Evolutionary conservation across 2,113 vertebrate genomes (phyloP).

Genomic region (Hippocampus barbouri): DNA sequence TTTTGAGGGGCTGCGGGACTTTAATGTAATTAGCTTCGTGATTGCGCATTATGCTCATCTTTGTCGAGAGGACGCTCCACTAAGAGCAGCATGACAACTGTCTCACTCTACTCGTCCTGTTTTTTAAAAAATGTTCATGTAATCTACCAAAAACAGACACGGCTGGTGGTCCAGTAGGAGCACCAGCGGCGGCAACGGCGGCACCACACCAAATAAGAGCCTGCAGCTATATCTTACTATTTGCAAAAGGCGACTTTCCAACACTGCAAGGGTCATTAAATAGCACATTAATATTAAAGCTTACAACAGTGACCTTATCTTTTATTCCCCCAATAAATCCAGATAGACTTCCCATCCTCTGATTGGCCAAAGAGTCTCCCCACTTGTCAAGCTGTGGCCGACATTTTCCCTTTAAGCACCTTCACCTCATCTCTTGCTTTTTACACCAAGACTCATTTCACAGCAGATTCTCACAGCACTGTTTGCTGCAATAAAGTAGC

Average conservation of each 20-base stretch:
- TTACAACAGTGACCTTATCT: conserved; percentile 71
- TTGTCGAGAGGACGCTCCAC: neutral
- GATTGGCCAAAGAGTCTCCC: conserved; percentile 46
- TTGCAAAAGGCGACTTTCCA: conserved; percentile 53
- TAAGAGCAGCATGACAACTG: neutral
- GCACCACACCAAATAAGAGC: conserved; percentile 37
- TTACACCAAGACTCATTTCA: conserved; percentile 37
- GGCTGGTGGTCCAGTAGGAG: conserved; percentile 18
- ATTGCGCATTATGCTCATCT: neutral
- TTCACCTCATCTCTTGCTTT: conserved; percentile 35
- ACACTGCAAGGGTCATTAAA: conserved; percentile 55
- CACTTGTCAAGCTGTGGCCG: conserved; percentile 20
- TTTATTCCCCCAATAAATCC: conserved; percentile 68
- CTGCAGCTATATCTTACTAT: conserved; percentile 39
- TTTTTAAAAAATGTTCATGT: conserved; percentile 12
- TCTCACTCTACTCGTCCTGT: conserved; percentile 8
- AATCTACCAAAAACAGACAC: conserved; percentile 11
- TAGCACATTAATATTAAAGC: conserved; percentile 68
- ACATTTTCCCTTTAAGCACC: conserved; percentile 28
- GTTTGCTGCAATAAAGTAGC: conserved; percentile 13
- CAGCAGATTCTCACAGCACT: conserved; percentile 2
- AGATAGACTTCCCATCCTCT: conserved; percentile 45
- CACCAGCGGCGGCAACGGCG: neutral
- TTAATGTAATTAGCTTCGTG: neutral
- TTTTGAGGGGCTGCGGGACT: neutral